Evolutionary conservation across 2,797 vertebrate species (phyloP), one percentile per base, ranked within the genome.

Genomic region (Miichthys miiuy): DNA sequence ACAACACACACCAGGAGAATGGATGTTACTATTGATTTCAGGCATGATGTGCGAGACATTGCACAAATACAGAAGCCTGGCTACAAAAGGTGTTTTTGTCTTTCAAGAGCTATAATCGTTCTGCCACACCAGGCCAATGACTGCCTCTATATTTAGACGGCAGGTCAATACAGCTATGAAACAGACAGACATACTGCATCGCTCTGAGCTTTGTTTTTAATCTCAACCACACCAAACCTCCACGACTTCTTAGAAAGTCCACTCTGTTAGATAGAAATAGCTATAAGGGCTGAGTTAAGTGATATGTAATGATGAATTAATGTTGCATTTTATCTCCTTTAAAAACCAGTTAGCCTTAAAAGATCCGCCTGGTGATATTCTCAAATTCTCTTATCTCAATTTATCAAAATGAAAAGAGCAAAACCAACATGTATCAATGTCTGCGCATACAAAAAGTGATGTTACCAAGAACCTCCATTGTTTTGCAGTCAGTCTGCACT

Each of bases 1-100:
- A 58, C 67, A 68, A 54, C 30, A 67, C 81, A 71, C 84, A 86
- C 64, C 72, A 73, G 78, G 71, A 91, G 80, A 91, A 83, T 76
- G 61, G 83, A 80, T 88, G 87, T 91, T 83, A 65, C 90, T 91
- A 95, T 94, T 92, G 94, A 96, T 96, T 93, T 91, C 80, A 86
- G 77, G 57, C 75, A 72, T 72, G 87, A 93, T 88, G 93, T 93
- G 92, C 38, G 86, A 94, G 90, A 92, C 83, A 4, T 65, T 25
- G 72, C 87, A 79, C 82, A 84, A 86, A 80, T 77, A 82, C 86
- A 84, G 80, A 62, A 63, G 81, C 77, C 50, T 6, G 34, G 77
- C 63, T 65, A 80, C 83, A 76, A 90, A 92, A 89, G 90, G 82
- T 90, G 90, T 90, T 92, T 91, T 81, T 88, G 87, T 92, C 85